Evolutionary conservation across 2,797 vertebrate genomes (phyloP).

Genomic region (Petrocephalus schoutedeni): DNA sequence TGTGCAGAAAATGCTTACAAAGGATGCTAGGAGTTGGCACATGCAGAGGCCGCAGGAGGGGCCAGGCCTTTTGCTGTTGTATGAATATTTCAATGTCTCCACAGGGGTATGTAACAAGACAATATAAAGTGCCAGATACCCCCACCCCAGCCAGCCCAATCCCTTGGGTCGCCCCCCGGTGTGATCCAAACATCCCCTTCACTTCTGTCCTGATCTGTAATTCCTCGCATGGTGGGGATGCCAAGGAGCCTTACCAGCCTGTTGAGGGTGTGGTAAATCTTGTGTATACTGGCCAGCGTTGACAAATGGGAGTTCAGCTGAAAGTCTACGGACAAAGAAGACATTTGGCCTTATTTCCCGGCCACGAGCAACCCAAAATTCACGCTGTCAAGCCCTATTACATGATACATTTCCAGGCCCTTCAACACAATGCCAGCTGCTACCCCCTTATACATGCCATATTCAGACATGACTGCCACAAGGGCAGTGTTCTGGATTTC

Average conservation of each 20-base stretch:
- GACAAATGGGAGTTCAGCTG: constrained; percentile 98
- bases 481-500: background rate
- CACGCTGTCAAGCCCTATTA: background rate
- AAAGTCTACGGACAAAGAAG: constrained; percentile 72
- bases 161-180: background rate
- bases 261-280: constrained; percentile 99
- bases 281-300: constrained; percentile 99
- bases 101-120: background rate
- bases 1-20: background rate
- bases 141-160: background rate
- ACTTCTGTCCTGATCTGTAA: background rate
- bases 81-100: background rate
- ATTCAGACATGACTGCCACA: background rate
- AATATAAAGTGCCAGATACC: background rate
- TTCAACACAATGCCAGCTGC: background rate
- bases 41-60: background rate
- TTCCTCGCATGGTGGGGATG: background rate
- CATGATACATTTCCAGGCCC: background rate
- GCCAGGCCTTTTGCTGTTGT: background rate
- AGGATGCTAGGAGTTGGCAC: background rate
- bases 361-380: background rate
- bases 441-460: background rate
- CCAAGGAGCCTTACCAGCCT: constrained; percentile 79
- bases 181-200: background rate
- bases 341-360: background rate